A percentile compares a stretch with the other conserved stretches of the same genome.
Conservation (phyloP, 2,888 invertebrate species). For the Diaprepes abbreviatus region DNA sequence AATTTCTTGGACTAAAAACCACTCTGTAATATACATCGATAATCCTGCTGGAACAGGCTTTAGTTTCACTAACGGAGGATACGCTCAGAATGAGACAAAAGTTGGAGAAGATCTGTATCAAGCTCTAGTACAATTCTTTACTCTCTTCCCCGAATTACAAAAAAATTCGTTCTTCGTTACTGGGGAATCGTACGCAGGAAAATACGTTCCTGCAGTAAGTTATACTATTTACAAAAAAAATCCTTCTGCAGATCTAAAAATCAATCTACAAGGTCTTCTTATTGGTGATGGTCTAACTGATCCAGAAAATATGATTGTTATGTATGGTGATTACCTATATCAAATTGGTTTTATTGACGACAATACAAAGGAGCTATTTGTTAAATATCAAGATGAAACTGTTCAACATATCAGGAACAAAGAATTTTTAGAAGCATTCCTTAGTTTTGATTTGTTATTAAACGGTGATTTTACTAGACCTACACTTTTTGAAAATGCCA, state of each 20-base stretch:
- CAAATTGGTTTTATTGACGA: conserved; percentile 78
- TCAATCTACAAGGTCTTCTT: conserved; percentile 60
- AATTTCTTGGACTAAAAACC: conserved; percentile 83
- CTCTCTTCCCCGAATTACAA: conserved; percentile 81
- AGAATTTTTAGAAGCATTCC: conserved; percentile 79
- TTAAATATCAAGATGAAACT: conserved; percentile 72
- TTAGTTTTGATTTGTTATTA: conserved; percentile 78
- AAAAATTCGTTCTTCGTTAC: conserved; percentile 84
- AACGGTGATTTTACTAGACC: conserved; percentile 76
- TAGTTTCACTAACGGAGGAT: conserved; percentile 89
- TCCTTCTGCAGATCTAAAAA: conserved; percentile 54
- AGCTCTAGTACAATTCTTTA: conserved; percentile 83
- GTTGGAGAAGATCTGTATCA: conserved; percentile 84
- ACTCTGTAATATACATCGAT: conserved; percentile 89
- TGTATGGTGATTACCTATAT: conserved; percentile 78
- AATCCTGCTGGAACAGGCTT: conserved; percentile 91
- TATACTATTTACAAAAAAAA: conserved; percentile 78
- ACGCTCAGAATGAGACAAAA: conserved; percentile 81
- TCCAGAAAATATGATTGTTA: conserved; percentile 72
- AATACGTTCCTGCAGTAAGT: conserved; percentile 81
- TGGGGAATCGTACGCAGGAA: conserved; percentile 90
- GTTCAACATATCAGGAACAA: conserved; percentile 73
- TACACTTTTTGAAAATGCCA: conserved; percentile 76
- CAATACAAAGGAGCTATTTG: conserved; percentile 73
- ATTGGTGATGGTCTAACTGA: conserved; percentile 78